These are phyloP conservation scores for Eretmocerus hayati DNA, from an alignment of 2,888 invertebrate genomes.

Conservation along the genomic window DNA sequence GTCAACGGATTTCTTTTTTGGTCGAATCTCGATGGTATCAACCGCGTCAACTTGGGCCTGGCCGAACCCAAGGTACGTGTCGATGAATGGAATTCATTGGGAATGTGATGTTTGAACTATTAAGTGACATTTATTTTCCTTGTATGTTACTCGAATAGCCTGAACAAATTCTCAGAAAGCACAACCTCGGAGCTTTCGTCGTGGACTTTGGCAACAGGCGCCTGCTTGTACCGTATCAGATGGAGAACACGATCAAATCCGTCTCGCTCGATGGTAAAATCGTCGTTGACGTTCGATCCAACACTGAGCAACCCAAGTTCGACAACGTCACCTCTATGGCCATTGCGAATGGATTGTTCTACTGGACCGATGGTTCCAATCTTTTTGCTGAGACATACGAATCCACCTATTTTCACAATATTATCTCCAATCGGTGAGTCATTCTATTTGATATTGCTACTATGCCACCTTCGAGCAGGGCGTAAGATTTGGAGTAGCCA, in stretches of 20 bases:
- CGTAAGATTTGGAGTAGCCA: too few relatives aligned
- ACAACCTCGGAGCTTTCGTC: conserved; percentile 71
- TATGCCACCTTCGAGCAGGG: too few relatives aligned
- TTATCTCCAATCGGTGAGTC: conserved; percentile 56
- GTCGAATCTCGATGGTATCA: conserved; percentile 63
- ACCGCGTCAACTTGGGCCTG: conserved; percentile 61
- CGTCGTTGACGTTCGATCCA: conserved; percentile 63
- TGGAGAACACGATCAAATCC: conserved; percentile 69
- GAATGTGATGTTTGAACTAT: background rate
- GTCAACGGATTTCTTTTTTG: conserved; percentile 89
- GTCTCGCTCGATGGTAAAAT: conserved; percentile 77
- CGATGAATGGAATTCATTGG: background rate
- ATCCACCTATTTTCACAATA: conserved; percentile 68
- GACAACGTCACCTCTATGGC: conserved; percentile 68
- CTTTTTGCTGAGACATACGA: conserved; percentile 76
- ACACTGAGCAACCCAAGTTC: conserved; percentile 70
- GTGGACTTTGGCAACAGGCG: conserved; percentile 78
- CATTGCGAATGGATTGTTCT: conserved; percentile 70
- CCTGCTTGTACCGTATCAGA: conserved; percentile 67
- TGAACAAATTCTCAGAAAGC: conserved; percentile 58
- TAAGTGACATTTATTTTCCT: background rate
- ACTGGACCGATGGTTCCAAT: conserved; percentile 77
- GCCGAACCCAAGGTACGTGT: conserved; percentile 48
- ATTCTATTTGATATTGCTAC: too few relatives aligned
- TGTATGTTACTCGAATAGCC: conserved; percentile 47